Evolutionary conservation across 1,140 invertebrate species (phyloP).

Genomic region (Drosophila nannoptera): DNA sequence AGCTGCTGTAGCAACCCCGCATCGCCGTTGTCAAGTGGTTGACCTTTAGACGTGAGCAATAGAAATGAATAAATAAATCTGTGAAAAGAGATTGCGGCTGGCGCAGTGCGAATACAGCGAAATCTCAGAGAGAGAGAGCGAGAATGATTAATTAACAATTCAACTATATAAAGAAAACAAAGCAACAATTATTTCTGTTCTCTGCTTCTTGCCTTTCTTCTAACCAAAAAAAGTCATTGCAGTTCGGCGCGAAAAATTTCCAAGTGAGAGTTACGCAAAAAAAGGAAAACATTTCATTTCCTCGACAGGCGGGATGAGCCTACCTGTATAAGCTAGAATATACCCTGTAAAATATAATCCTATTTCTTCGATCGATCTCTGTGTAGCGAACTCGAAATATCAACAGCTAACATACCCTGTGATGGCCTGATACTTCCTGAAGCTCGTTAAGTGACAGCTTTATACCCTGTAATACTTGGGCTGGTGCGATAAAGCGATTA

Average conservation of each 20-base stretch:
- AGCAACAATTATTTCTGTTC: conserved; percentile 4
- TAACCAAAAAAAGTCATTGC: conserved; percentile 20
- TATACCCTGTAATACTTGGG: too few relatives aligned
- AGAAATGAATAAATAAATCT: conserved; percentile 56
- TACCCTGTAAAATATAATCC: neutral
- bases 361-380: too few relatives aligned
- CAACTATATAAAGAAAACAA: conserved; percentile 28
- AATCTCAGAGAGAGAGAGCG: neutral
- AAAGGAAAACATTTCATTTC: neutral
- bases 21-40: conserved; percentile 52
- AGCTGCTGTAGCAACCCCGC: conserved; percentile 12
- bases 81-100: conserved; percentile 40
- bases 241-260: neutral
- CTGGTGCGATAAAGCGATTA: too few relatives aligned
- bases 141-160: conserved; percentile 61
- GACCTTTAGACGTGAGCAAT: conserved; percentile 56
- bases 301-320: too few relatives aligned
- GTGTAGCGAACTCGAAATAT: too few relatives aligned
- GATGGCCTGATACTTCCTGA: too few relatives aligned
- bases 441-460: too few relatives aligned
- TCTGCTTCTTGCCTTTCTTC: neutral
- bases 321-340: neutral
- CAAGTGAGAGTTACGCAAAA: neutral
- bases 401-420: too few relatives aligned
- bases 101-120: conserved; percentile 2